These are phyloP conservation scores for Ameiurus melas DNA, from an alignment of 2,113 vertebrate species.

Conservation along the genomic window DNA sequence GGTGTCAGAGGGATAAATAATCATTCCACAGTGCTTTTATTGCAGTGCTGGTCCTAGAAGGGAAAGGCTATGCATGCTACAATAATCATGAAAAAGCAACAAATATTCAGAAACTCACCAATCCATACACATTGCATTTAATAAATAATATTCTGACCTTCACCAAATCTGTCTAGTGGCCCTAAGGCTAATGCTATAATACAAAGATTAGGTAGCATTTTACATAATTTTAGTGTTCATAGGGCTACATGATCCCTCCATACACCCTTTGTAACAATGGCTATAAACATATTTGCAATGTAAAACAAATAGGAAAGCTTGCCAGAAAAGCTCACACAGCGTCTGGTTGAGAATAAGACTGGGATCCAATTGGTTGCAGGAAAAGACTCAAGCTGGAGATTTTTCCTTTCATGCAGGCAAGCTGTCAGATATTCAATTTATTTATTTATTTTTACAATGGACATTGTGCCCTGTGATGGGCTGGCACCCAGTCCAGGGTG, in stretches of 20 bases:
- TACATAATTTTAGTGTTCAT: neutral
- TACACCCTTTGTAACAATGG: neutral
- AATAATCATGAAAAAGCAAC: neutral
- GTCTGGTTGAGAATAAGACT: neutral
- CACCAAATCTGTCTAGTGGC: slow-evolving; percentile 19
- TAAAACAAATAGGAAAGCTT: neutral
- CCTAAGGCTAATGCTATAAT: slow-evolving; percentile 7
- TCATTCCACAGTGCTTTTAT: slow-evolving; percentile 20
- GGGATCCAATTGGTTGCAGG: neutral
- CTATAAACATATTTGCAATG: neutral
- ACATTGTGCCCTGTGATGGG: too few relatives aligned
- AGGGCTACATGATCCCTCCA: neutral
- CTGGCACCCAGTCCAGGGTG: too few relatives aligned
- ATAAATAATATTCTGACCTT: slow-evolving; percentile 22
- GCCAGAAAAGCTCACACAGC: neutral
- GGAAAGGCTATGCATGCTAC: neutral
- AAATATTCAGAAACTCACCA: slow-evolving; percentile 32
- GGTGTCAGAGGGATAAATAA: slow-evolving; percentile 39
- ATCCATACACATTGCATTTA: neutral
- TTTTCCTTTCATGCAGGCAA: neutral
- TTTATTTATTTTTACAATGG: too few relatives aligned
- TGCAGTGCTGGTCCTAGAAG: neutral
- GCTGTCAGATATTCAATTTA: too few relatives aligned
- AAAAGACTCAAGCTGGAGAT: neutral
- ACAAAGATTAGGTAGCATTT: neutral